Evolutionary conservation across 30 jellyfish, hydroid and myxozoan genomes (phyloP), one percentile per base, ranked within the genome.

Genomic region (Chironex yamaguchii): DNA sequence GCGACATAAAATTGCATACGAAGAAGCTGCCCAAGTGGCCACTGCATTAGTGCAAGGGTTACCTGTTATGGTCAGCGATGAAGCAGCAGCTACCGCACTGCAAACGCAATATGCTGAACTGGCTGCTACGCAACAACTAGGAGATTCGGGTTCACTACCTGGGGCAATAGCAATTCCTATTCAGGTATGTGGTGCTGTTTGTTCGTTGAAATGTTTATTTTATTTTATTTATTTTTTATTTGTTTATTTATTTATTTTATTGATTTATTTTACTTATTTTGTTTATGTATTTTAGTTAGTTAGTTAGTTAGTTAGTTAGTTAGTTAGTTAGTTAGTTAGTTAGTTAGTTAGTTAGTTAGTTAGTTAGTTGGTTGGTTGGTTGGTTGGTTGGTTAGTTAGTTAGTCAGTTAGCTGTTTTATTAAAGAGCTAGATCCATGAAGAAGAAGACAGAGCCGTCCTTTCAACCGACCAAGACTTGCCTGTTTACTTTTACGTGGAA

Each of bases 151-250:
- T 0, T 85, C 93, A 26, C 22, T 93, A 48, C 95, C 98, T 31
- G 98, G 97, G 13, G 98, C 98, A 25, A 93, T 93, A 23, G 98
- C 98, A 1, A 93, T 93, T 2, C 98, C 98, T 4, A 93, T 93
- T 14, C 98, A 93, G 94, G 98, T 90, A 64, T 0, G 17, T n/a
- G n/a, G n/a, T n/a, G 49, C 50, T 11, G 13, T 21, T 9, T 6
- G 13, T 12, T 62, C 74, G 13, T 48, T 48, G 62, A 48, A 12
- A 12, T n/a, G n/a, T n/a, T n/a, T n/a, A n/a, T n/a, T n/a, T n/a
- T n/a, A n/a, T n/a, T n/a, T n/a, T n/a, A n/a, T n/a, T n/a, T 13
- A 13, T n/a, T 49, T 13, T 0, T 13, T 49, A 49, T 21, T n/a
- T 49, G 63, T 13, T 49, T 13, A 49, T 49, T n/a, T 21, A 0